Evolutionary conservation across 2,888 invertebrate species (phyloP).

Genomic region (Strigamia crassipes): DNA sequence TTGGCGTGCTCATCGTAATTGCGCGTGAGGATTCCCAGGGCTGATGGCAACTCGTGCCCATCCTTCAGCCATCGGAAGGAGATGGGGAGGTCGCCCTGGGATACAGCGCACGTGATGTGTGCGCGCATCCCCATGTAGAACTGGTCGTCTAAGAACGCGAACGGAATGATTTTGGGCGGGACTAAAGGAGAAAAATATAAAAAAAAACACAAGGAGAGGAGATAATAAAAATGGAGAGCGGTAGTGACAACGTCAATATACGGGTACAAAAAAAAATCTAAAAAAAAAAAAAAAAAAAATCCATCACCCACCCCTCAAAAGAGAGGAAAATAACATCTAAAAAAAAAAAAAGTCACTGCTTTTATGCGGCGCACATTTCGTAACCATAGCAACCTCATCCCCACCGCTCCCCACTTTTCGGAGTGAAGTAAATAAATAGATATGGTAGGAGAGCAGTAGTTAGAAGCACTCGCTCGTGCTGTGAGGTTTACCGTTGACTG

Average conservation of each 20-base stretch:
- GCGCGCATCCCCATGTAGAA: constrained; percentile 54
- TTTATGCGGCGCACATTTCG: background rate
- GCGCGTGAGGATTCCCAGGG: constrained; percentile 52
- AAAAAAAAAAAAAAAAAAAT: no score
- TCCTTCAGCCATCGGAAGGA: constrained; percentile 50
- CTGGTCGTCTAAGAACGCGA: constrained; percentile 72
- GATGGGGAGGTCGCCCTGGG: constrained; percentile 50
- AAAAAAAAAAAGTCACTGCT: background rate
- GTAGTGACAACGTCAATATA: constrained; percentile 31
- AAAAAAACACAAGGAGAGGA: constrained; percentile 39
- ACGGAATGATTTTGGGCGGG: constrained; percentile 72
- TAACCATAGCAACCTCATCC: constrained; percentile 20
- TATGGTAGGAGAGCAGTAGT: constrained; percentile 29
- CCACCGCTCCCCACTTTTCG: constrained; percentile 13
- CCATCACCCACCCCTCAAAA: background rate
- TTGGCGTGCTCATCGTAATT: constrained; percentile 52
- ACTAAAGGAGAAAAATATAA: constrained; percentile 61
- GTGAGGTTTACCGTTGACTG: constrained; percentile 74
- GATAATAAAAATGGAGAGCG: constrained; percentile 39
- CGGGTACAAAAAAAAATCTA: constrained; percentile 17
- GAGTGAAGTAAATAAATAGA: constrained; percentile 14
- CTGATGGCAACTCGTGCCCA: constrained; percentile 46
- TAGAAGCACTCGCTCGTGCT: constrained; percentile 41
- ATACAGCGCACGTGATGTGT: constrained; percentile 50
- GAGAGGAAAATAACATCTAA: background rate